Percentiles rank a stretch among this genome's conserved stretches.
Conservation (phyloP, 1,140 invertebrate genomes). For the Pseudobourletiella spinata region DNA sequence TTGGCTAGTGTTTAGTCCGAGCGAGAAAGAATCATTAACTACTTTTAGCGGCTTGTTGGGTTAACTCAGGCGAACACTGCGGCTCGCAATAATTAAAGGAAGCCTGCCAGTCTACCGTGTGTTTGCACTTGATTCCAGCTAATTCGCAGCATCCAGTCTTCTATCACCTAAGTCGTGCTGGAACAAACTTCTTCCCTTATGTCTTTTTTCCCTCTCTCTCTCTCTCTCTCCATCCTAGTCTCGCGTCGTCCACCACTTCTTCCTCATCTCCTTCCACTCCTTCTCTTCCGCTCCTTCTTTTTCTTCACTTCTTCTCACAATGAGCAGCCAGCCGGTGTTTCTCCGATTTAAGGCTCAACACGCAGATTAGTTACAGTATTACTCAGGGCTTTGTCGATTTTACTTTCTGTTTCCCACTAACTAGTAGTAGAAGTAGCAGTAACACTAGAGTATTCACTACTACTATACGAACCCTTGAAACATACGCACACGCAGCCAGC, state of each 20-base stretch:
- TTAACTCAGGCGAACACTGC: constrained; percentile 25
- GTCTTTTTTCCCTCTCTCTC: neutral
- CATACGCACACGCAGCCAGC: neutral
- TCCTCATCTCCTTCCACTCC: constrained; percentile 11
- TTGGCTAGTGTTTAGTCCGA: constrained; percentile 17
- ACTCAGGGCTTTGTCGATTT: constrained; percentile 5
- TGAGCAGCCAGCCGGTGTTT: neutral
- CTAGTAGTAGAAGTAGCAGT: neutral
- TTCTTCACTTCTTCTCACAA: neutral
- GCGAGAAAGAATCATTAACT: constrained; percentile 34
- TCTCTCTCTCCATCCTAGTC: neutral
- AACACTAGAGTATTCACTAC: neutral
- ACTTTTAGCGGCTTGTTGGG: constrained; percentile 32
- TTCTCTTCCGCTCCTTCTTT: constrained; percentile 3
- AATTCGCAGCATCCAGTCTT: constrained; percentile 15
- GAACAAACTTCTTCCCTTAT: neutral
- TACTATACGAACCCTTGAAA: neutral
- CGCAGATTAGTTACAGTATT: constrained; percentile 19
- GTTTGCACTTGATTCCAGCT: constrained; percentile 28
- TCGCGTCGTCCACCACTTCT: neutral
- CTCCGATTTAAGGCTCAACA: constrained; percentile 19
- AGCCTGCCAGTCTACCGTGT: constrained; percentile 22
- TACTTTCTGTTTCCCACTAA: constrained; percentile 1
- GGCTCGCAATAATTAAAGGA: constrained; percentile 33
- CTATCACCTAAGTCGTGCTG: constrained; percentile 13